Evolutionary conservation across 2,797 vertebrate genomes (phyloP).

Genomic region (Geotrypetes seraphini): DNA sequence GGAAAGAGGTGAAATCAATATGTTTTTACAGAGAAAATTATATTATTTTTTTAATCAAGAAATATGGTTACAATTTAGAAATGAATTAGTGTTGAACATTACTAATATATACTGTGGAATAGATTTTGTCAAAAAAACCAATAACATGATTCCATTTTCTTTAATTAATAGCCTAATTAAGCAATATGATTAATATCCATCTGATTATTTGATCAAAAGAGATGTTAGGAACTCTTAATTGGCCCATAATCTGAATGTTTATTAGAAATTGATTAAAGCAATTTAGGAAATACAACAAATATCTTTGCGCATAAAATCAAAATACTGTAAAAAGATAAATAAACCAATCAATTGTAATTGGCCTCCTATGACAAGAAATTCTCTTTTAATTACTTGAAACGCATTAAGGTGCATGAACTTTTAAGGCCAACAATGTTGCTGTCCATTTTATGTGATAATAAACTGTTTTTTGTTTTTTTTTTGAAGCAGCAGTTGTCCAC

Average conservation of each 20-base stretch:
- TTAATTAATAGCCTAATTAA: no score
- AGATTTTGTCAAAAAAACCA: no score
- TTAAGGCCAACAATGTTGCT: not conserved
- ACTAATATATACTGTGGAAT: no score
- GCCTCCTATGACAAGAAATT: not conserved
- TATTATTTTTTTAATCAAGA: no score
- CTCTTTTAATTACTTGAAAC: slow-evolving; percentile 17
- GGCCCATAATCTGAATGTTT: not conserved
- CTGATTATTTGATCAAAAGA: slow-evolving; percentile 3
- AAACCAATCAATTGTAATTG: slow-evolving; percentile 8
- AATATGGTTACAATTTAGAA: no score
- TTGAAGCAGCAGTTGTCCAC: slow-evolving; percentile 8
- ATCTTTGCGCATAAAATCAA: not conserved
- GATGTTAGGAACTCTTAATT: slow-evolving; percentile 1
- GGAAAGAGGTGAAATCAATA: no score
- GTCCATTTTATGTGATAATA: not conserved
- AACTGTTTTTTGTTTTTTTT: slow-evolving; percentile 8
- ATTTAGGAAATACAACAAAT: not conserved
- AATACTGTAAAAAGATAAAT: slow-evolving; percentile 19
- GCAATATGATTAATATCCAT: not conserved
- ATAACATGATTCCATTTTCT: no score
- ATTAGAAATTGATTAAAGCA: not conserved
- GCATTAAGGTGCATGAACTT: not conserved
- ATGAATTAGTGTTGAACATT: no score
- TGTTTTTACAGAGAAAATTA: no score